A percentile compares a stretch with the other conserved stretches of the same genome.
These are phyloP conservation scores for Andrena cerasifolii DNA, from an alignment of 1,140 invertebrate species.

Conservation along the genomic window DNA sequence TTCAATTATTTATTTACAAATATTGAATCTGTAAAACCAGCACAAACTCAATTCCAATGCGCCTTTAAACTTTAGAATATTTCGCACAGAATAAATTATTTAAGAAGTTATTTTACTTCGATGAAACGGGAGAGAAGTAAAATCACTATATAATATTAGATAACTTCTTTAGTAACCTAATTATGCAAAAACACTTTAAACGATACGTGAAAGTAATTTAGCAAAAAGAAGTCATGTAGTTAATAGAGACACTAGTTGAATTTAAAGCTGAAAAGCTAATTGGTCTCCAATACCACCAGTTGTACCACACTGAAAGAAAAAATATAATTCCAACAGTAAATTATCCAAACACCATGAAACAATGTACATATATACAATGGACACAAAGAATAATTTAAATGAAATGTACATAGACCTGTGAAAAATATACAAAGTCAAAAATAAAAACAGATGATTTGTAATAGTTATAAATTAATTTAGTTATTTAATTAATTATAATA, in stretches of 20 bases:
- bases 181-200: conserved; percentile 26
- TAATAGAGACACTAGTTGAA: conserved; percentile 85
- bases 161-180: conserved; percentile 10
- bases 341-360: neutral
- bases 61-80: neutral
- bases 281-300: conserved; percentile 93
- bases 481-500: too few relatives aligned
- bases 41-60: conserved; percentile 20
- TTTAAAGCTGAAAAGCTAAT: conserved; percentile 84
- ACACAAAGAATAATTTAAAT: conserved; percentile 22
- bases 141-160: neutral
- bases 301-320: conserved; percentile 88
- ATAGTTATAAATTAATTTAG: neutral
- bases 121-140: neutral
- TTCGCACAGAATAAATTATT: neutral
- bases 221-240: conserved; percentile 88
- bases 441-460: neutral
- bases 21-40: neutral
- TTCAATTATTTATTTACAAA: neutral
- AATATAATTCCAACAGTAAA: neutral
- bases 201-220: conserved; percentile 68
- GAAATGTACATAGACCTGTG: conserved; percentile 19
- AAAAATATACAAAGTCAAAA: neutral
- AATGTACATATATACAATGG: neutral
- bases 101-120: neutral